A percentile compares a stretch with the other conserved stretches of the same genome.
phyloP scores from a whole-genome alignment of 2,888 invertebrate genomes.

The Nephrotoma flavescens region DNA sequence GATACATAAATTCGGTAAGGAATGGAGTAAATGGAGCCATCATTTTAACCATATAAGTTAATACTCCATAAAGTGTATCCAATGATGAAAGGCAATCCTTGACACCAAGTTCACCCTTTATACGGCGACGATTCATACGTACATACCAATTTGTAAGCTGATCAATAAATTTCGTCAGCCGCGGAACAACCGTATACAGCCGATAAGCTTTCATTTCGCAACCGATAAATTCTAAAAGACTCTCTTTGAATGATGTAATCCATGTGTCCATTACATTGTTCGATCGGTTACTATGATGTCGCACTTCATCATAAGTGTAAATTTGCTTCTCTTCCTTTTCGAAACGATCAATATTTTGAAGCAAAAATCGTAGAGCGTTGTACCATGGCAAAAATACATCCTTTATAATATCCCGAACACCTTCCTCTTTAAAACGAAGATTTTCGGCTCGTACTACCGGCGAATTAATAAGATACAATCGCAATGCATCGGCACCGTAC shows the following conservation, averaged over 20 bases:
- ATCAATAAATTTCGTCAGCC: constrained; percentile 89
- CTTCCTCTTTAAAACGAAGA: constrained; percentile 91
- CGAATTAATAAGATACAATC: constrained; percentile 92
- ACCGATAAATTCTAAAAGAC: constrained; percentile 72
- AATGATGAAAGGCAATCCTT: constrained; percentile 73
- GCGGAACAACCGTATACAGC: constrained; percentile 88
- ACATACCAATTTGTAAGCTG: constrained; percentile 99
- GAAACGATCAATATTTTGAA: constrained; percentile 81
- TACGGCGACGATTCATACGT: constrained; percentile 83
- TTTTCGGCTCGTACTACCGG: constrained; percentile 97
- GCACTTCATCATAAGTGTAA: constrained; percentile 41
- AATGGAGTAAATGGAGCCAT: constrained; percentile 99
- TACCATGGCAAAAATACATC: constrained; percentile 98
- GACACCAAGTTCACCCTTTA: constrained; percentile 79
- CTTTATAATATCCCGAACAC: constrained; percentile 89
- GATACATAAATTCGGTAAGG: constrained; percentile 89
- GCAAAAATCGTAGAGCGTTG: constrained; percentile 80
- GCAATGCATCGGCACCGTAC: constrained; percentile 92
- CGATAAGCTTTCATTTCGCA: constrained; percentile 90
- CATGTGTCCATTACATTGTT: constrained; percentile 91
- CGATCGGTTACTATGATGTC: constrained; percentile 20
- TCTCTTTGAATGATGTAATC: constrained; percentile 94
- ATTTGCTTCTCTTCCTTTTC: constrained; percentile 47
- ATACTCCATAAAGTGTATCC: constrained; percentile 74
- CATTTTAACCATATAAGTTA: constrained; percentile 76